phyloP scores from a whole-genome alignment of 2,113 vertebrate genomes.

The Gallinago paraguaiae region DNA sequence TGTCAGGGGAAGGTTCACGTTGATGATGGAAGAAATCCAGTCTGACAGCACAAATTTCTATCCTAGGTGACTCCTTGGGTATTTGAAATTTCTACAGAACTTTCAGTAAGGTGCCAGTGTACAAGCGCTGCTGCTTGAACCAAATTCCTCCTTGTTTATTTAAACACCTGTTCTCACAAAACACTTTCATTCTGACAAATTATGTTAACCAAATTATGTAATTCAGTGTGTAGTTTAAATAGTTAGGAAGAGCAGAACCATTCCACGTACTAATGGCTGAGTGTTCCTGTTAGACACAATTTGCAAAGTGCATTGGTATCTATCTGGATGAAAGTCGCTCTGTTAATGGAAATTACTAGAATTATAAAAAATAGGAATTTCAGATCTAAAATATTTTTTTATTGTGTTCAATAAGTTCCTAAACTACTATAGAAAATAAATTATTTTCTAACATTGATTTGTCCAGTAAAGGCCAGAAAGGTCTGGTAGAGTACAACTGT shows the following conservation, averaged over 20 bases:
- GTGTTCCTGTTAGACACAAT: not conserved
- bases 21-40: not conserved
- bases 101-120: not conserved
- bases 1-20: not conserved
- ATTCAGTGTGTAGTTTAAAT: not conserved
- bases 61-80: not conserved
- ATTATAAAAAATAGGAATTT: not conserved
- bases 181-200: not conserved
- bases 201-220: not conserved
- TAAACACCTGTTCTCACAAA: not conserved
- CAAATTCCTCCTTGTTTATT: not conserved
- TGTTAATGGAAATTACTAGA: not conserved
- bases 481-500: not conserved
- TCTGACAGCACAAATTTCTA: not conserved
- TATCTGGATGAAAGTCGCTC: not conserved
- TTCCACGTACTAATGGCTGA: not conserved
- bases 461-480: not conserved
- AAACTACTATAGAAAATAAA: not conserved
- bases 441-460: not conserved
- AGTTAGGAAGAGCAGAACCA: not conserved
- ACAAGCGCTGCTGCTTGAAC: not conserved
- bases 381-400: not conserved
- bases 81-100: not conserved
- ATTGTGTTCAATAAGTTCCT: not conserved
- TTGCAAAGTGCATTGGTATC: not conserved